Base-by-base conservation (phyloP, 2,113 vertebrate species). In the Gallinago media region DNA sequence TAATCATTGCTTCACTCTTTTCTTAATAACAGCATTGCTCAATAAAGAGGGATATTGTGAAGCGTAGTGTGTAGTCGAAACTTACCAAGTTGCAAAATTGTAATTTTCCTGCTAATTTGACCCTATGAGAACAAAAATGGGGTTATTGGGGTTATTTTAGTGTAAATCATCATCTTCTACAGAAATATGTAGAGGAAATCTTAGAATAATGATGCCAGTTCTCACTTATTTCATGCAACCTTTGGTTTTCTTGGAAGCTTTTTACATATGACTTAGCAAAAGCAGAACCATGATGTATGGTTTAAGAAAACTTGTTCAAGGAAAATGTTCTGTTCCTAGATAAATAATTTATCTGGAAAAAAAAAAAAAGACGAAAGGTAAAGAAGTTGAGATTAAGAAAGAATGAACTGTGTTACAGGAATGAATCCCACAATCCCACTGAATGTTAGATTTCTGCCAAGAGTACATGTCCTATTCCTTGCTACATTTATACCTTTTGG, bases 1-100 rank as follows among this genome's bases (percentile, higher is more conserved):
- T 89, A 81, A 80, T 74, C 79, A 87, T 80, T 75, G 89, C 59
- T 92, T 81, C 92, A 70, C 83, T 96, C 36, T 94, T 25, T 75
- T 85, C 70, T 85, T 92, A 96, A 72, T 95, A 97, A 94, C 71
- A 94, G 68, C 76, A 94, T 95, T 96, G 87, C 67, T 97, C 80
- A 94, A 78, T 95, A 91, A 95, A 95, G 70, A 79, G 55, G n/a
- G 40, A 54, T 96, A 97, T 93, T 96, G 56, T 89, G 83, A 94
- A 94, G 92, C 88, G 68, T 70, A 76, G 65, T 87, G 61, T 93
- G 92, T 93, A 89, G 83, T 56, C 94, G 79, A 92, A 87, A 72
- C n/a, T 58, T 71, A 23, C 1, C 6, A 58, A 66, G 56, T 89
- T 76, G 70, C 67, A 96, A 91, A 96, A 44, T 77, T 71, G 10